These are phyloP conservation scores for Calypte anna DNA, from an alignment of 2,113 vertebrate genomes.

Conservation along the genomic window DNA sequence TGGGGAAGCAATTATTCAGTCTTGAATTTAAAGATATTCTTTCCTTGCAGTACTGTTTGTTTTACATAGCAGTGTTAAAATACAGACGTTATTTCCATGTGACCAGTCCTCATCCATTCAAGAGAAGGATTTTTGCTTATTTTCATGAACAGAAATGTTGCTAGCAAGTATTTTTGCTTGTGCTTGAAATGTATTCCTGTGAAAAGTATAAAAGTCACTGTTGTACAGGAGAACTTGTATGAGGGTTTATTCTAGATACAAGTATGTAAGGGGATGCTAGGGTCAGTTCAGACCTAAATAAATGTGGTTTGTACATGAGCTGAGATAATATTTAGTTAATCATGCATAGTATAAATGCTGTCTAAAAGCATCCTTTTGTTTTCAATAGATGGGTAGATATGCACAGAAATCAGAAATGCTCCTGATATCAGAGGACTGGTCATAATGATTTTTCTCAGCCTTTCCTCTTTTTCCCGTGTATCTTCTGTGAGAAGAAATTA, in stretches of 20 bases:
- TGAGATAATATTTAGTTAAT: not conserved
- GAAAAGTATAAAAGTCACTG: not conserved
- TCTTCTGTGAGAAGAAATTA: not conserved
- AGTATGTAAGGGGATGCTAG: not conserved
- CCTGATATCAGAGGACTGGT: not conserved
- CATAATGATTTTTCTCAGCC: not conserved
- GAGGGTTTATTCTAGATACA: not conserved
- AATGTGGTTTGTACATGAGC: not conserved
- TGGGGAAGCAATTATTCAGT: not conserved
- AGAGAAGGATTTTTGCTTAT: not conserved
- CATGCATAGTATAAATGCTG: not conserved
- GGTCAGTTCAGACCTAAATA: not conserved
- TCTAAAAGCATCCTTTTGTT: not conserved
- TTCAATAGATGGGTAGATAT: not conserved
- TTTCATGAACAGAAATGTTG: not conserved
- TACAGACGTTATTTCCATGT: accelerated
- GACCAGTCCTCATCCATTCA: not conserved
- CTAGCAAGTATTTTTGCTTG: not conserved
- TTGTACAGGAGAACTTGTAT: not conserved
- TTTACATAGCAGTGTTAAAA: not conserved
- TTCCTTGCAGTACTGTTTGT: not conserved
- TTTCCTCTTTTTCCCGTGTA: not conserved
- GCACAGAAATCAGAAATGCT: not conserved
- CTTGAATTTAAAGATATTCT: not conserved
- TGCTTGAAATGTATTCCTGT: not conserved